phyloP scores from a whole-genome alignment of 1,140 invertebrate species.

The Zaprionus lachaisei region DNA sequence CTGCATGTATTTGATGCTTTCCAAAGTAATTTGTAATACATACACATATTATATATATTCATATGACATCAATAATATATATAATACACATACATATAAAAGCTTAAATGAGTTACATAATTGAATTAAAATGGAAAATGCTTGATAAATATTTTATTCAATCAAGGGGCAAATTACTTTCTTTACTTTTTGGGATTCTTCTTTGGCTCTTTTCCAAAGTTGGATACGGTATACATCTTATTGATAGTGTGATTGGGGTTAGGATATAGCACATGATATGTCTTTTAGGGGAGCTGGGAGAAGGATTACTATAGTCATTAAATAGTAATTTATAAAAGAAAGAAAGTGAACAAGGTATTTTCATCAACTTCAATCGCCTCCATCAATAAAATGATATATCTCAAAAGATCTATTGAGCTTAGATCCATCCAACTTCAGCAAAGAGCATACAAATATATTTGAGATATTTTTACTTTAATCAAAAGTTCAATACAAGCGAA shows the following conservation, averaged over 20 bases:
- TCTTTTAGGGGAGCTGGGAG: background rate
- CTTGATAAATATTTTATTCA: slow-evolving; percentile 44
- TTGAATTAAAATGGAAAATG: slow-evolving; percentile 40
- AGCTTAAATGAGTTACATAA: slow-evolving; percentile 56
- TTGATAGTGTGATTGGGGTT: background rate
- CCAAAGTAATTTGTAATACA: slow-evolving; percentile 46
- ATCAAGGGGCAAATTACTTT: slow-evolving; percentile 22
- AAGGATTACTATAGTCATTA: background rate
- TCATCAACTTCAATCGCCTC: background rate
- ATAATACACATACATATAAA: slow-evolving; percentile 56
- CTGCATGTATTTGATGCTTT: slow-evolving; percentile 49
- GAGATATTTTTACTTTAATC: slow-evolving; percentile 34
- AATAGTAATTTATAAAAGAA: background rate
- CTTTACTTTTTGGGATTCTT: slow-evolving; percentile 4
- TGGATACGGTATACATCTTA: slow-evolving; percentile 5
- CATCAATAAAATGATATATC: slow-evolving; percentile 14
- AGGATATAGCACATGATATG: background rate
- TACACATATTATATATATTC: slow-evolving; percentile 44
- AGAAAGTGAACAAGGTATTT: background rate
- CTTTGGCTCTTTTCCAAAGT: slow-evolving; percentile 20
- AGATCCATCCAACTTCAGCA: slow-evolving; percentile 22
- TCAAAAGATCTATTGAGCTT: slow-evolving; percentile 11
- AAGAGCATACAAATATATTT: slow-evolving; percentile 10
- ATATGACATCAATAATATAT: slow-evolving; percentile 33
- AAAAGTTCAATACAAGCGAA: slow-evolving; percentile 42